Evolutionary conservation across 2,888 invertebrate genomes (phyloP).

Genomic region (Liopterus haemorrhoidalis): DNA sequence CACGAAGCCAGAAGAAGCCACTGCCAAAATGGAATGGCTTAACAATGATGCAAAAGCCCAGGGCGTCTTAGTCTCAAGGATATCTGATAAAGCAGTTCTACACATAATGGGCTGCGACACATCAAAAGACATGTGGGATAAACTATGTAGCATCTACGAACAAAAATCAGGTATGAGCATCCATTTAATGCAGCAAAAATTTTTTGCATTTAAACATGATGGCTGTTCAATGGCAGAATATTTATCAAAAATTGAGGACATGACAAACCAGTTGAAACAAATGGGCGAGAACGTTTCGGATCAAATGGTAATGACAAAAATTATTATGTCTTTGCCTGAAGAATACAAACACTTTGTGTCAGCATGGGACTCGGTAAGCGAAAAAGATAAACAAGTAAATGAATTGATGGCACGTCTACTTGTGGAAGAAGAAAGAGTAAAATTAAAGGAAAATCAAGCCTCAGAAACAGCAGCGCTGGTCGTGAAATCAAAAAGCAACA

Average conservation of each 20-base stretch:
- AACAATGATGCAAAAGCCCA: constrained; percentile 30
- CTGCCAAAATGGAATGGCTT: constrained; percentile 20
- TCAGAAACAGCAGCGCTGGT: no score
- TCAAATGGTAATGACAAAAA: constrained; percentile 34
- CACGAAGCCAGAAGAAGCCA: constrained; percentile 3
- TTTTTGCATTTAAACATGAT: constrained; percentile 33
- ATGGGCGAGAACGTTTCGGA: constrained; percentile 32
- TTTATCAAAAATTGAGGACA: constrained; percentile 28
- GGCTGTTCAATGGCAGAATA: constrained; percentile 32
- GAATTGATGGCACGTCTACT: constrained; percentile 27
- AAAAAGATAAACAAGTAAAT: constrained; percentile 23
- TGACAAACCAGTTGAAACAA: constrained; percentile 25
- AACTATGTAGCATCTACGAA: constrained; percentile 32
- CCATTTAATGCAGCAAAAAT: constrained; percentile 35
- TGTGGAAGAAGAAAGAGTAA: constrained; percentile 30
- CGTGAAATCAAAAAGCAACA: constrained; percentile 15
- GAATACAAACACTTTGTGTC: constrained; percentile 36
- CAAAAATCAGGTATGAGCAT: constrained; percentile 32
- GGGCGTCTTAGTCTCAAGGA: constrained; percentile 29
- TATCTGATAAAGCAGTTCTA: constrained; percentile 26
- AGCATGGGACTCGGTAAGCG: constrained; percentile 28
- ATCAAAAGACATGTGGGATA: constrained; percentile 35
- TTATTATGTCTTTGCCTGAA: constrained; percentile 34
- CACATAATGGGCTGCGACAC: constrained; percentile 33
- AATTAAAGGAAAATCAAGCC: constrained; percentile 16